phyloP scores from a whole-genome alignment of 2,888 invertebrate species.

The Mimumesa dahlbomi region DNA sequence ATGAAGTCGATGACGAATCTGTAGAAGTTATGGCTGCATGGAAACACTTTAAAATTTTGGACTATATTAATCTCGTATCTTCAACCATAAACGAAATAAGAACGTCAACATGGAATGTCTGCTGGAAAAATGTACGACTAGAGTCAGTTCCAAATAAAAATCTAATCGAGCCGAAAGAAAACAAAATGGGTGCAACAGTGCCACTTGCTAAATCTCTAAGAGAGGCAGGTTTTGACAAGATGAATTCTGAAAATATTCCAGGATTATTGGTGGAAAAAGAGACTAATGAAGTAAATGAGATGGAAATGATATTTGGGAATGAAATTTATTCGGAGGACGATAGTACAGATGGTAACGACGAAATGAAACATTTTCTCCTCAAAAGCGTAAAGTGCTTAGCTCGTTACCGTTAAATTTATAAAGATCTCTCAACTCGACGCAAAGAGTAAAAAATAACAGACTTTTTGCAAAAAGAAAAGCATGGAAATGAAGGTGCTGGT shows the following conservation, averaged over 20 bases:
- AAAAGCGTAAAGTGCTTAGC: conserved; percentile 33
- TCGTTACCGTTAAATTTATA: conserved; percentile 28
- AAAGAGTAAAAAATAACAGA: conserved; percentile 14
- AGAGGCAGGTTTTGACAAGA: conserved; percentile 18
- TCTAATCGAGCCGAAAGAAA: conserved; percentile 1
- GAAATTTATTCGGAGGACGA: background rate
- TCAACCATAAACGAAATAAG: conserved; percentile 9
- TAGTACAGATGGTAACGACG: background rate
- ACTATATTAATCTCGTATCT: conserved; percentile 14
- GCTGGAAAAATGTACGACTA: conserved; percentile 24
- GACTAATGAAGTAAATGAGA: conserved; percentile 2
- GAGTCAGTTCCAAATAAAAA: conserved; percentile 5
- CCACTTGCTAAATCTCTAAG: conserved; percentile 14
- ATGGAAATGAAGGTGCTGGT: background rate
- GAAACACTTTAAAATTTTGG: conserved; percentile 12
- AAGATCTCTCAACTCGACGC: conserved; percentile 21
- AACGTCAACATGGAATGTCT: conserved; percentile 12
- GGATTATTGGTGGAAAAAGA: conserved; percentile 18
- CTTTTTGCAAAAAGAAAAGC: conserved; percentile 7
- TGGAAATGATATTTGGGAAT: conserved; percentile 9
- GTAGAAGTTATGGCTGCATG: conserved; percentile 5
- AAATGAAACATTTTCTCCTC: conserved; percentile 19
- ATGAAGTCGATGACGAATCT: conserved; percentile 6
- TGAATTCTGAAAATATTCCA: conserved; percentile 16
- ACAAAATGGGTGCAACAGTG: conserved; percentile 8